phyloP scores from a whole-genome alignment of 1,140 invertebrate species.

The Araneus ventricosus region DNA sequence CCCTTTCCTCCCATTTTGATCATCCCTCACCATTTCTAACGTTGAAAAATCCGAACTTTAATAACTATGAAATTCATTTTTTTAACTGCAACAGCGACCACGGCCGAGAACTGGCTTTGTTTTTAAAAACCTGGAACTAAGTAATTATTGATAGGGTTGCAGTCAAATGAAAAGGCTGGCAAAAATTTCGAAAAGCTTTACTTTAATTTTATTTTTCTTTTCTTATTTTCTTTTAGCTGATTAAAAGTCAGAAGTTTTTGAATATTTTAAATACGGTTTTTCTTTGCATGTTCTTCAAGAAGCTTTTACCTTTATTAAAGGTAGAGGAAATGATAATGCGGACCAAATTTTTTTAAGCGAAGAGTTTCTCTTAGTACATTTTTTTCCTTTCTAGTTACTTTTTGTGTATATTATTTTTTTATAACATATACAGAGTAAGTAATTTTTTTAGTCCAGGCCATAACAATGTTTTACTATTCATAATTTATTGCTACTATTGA shows the following conservation, averaged over 20 bases:
- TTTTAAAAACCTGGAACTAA: background rate
- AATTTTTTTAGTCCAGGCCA: too few relatives aligned
- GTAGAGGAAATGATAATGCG: background rate
- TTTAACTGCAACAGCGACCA: background rate
- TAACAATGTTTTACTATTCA: too few relatives aligned
- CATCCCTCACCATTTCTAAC: background rate
- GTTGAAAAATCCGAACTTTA: background rate
- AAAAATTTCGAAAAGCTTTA: background rate
- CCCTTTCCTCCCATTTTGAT: background rate
- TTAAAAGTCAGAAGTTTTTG: conserved; percentile 42
- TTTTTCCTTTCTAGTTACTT: too few relatives aligned
- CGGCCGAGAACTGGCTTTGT: background rate
- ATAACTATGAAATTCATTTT: background rate
- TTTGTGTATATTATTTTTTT: too few relatives aligned
- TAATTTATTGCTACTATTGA: too few relatives aligned
- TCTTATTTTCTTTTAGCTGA: background rate
- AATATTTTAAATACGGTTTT: conserved; percentile 42
- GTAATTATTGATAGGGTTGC: background rate
- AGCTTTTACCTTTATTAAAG: background rate
- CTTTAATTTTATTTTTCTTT: conserved; percentile 2
- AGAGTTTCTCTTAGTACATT: too few relatives aligned
- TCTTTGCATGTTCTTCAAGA: background rate
- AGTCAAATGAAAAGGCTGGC: background rate
- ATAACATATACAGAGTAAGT: too few relatives aligned
- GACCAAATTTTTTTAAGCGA: background rate